Conservation (phyloP, 2,113 vertebrate genomes). For the Oophaga pumilio region DNA sequence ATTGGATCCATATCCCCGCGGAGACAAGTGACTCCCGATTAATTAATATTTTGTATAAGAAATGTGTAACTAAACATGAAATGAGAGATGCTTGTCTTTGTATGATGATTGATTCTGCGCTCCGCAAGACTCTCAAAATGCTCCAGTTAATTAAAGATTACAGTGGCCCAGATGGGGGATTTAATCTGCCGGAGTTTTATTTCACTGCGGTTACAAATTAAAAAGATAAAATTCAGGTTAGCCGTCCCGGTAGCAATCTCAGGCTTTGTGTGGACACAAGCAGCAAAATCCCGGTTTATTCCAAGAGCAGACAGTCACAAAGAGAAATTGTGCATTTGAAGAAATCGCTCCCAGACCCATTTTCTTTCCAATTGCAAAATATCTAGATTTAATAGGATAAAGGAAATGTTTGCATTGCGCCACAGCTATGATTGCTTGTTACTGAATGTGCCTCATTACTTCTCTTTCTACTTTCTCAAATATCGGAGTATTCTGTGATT, state of each 20-base stretch:
- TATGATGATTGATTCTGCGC: conserved; percentile 22
- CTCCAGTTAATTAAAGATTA: conserved; percentile 55
- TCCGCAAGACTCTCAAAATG: conserved; percentile 30
- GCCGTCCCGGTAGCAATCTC: conserved; percentile 10
- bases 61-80: conserved; percentile 53
- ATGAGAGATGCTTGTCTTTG: conserved; percentile 43
- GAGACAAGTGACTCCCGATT: conserved; percentile 19
- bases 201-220: conserved; percentile 27
- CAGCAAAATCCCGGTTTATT: conserved; percentile 1
- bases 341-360: conserved; percentile 2
- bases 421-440: not conserved
- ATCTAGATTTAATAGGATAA: conserved; percentile 28
- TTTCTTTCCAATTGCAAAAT: conserved; percentile 21
- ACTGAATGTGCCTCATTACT: not conserved
- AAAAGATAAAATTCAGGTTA: conserved; percentile 49
- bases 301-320: not conserved
- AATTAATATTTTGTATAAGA: conserved; percentile 52
- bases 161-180: conserved; percentile 48
- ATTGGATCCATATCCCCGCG: conserved; percentile 25
- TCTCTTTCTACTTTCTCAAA: not conserved
- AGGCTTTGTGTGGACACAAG: conserved; percentile 31
- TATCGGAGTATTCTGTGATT: not conserved
- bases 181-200: conserved; percentile 47
- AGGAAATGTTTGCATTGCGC: not conserved
- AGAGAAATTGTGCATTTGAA: not conserved